Conservation (phyloP, 2,888 invertebrate genomes). For the Pteria penguin region DNA sequence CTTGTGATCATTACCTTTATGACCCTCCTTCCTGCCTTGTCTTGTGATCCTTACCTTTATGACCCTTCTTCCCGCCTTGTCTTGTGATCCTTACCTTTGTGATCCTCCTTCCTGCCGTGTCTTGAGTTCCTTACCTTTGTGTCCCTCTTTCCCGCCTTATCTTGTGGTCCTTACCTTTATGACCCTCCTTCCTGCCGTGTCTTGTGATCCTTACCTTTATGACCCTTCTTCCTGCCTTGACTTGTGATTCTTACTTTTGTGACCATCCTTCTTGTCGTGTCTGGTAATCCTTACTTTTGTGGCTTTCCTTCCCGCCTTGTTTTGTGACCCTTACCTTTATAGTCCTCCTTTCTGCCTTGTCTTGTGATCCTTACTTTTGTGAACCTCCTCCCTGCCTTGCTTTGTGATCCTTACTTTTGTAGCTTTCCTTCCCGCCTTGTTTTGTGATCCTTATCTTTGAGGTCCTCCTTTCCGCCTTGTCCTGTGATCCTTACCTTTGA, state of each 20-base stretch:
- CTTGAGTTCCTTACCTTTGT: constrained; percentile 67
- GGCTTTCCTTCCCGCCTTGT: constrained; percentile 68
- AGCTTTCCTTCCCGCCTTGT: too few species aligned
- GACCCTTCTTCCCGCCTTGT: constrained; percentile 68
- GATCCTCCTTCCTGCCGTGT: constrained; percentile 68
- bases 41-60: constrained; percentile 55
- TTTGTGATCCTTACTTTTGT: too few species aligned
- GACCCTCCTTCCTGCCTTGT: too few species aligned
- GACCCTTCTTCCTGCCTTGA: constrained; percentile 68
- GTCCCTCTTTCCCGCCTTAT: constrained; percentile 68
- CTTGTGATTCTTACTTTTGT: constrained; percentile 67
- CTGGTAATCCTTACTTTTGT: constrained; percentile 67
- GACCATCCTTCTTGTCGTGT: constrained; percentile 68
- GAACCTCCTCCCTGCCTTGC: too few species aligned
- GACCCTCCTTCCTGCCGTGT: constrained; percentile 68
- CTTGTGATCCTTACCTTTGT: constrained; percentile 67
- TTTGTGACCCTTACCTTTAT: constrained; percentile 77
- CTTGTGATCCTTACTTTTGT: too few species aligned
- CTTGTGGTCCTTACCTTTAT: constrained; percentile 67
- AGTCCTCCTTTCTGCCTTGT: too few species aligned
- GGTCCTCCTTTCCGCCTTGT: too few species aligned
- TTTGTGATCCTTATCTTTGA: constrained; percentile 77
- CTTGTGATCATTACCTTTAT: too few species aligned
- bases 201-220: constrained; percentile 67
- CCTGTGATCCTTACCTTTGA: too few species aligned